phyloP scores from a whole-genome alignment of 2,113 vertebrate species.

The Leucoraja erinaceus region DNA sequence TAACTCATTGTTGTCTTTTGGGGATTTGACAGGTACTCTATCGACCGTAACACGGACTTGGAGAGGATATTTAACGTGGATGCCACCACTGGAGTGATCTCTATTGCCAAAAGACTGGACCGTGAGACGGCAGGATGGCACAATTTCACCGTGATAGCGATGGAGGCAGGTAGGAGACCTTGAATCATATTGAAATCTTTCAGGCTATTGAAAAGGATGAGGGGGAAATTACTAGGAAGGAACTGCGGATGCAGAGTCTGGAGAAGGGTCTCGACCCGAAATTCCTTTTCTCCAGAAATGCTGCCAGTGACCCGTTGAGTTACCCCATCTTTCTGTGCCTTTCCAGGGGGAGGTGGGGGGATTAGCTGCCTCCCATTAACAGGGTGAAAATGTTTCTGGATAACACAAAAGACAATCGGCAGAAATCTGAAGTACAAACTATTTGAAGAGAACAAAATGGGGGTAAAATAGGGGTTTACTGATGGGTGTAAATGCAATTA shows the following conservation, averaged over 20 bases:
- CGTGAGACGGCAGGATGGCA: slow-evolving; percentile 92
- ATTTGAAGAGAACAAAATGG: background rate
- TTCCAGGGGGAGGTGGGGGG: background rate
- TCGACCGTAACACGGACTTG: slow-evolving; percentile 73
- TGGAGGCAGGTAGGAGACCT: slow-evolving; percentile 74
- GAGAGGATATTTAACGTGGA: slow-evolving; percentile 92
- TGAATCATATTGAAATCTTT: too few relatives aligned
- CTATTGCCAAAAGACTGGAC: slow-evolving; percentile 82
- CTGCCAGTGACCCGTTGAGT: too few relatives aligned
- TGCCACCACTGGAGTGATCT: slow-evolving; percentile 76
- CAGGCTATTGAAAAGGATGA: background rate
- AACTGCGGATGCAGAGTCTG: too few relatives aligned
- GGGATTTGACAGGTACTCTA: slow-evolving; percentile 69
- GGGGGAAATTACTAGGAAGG: too few relatives aligned
- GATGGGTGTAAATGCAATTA: background rate
- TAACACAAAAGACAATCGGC: background rate
- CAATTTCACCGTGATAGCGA: slow-evolving; percentile 88
- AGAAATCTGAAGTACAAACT: background rate
- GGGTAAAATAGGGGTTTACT: background rate
- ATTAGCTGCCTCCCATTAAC: background rate
- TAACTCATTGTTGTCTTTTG: background rate
- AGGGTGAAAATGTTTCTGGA: background rate
- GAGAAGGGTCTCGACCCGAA: too few relatives aligned
- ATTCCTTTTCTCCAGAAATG: too few relatives aligned
- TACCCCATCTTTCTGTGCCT: too few relatives aligned